Evolutionary conservation across 2,113 vertebrate species (phyloP).

Genomic region (Pycnonotus jocosus): DNA sequence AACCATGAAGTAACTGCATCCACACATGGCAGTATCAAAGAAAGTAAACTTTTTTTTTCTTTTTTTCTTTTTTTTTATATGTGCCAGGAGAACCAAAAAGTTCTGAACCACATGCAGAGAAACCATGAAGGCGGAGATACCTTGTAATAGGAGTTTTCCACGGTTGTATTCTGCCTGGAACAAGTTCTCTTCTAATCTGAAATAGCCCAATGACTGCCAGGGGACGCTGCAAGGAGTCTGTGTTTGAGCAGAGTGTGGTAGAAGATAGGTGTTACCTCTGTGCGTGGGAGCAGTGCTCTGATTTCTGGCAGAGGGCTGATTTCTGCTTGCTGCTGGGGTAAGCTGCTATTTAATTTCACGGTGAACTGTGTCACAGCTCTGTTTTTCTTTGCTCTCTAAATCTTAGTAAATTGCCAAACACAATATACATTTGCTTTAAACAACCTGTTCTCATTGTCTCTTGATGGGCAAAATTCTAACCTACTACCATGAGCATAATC

Average conservation of each 20-base stretch:
- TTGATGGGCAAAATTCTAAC: conserved; percentile 3
- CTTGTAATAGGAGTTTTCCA: neutral
- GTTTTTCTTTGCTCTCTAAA: neutral
- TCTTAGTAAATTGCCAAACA: conserved; percentile 16
- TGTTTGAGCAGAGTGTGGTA: neutral
- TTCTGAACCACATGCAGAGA: neutral
- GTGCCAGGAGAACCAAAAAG: neutral
- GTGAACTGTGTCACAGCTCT: conserved; percentile 23
- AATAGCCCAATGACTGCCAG: neutral
- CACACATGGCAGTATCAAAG: neutral
- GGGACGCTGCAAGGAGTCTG: neutral
- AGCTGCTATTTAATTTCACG: conserved; percentile 40
- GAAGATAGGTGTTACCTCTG: neutral
- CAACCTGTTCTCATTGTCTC: conserved; percentile 4
- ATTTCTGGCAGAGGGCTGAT: conserved; percentile 5
- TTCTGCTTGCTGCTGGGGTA: conserved; percentile 7
- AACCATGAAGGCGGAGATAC: neutral
- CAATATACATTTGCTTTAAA: conserved; percentile 8
- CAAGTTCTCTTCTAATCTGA: neutral
- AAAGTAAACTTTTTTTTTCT: neutral
- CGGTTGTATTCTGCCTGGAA: neutral
- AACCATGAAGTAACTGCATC: neutral
- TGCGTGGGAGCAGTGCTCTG: neutral
- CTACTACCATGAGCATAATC: conserved; percentile 9
- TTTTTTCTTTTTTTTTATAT: neutral